Percentiles rank a stretch among this genome's conserved stretches.
Conservation (phyloP, 2,888 invertebrate genomes). For the Ochlodes sylvanus region DNA sequence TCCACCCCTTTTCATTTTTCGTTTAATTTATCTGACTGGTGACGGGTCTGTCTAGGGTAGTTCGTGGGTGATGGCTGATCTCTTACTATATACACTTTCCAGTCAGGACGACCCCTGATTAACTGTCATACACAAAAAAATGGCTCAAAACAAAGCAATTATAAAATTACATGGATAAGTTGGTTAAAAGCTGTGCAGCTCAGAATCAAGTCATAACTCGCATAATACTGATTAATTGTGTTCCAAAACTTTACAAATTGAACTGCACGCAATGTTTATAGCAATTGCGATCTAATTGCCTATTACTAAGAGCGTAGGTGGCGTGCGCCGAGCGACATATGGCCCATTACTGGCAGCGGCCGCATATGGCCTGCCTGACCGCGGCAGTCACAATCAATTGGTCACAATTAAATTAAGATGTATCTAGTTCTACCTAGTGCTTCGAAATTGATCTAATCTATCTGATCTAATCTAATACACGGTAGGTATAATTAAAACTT, state of each 20-base stretch:
- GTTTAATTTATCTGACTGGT: no score
- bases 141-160: no score
- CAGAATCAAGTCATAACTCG: background rate
- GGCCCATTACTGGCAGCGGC: conserved; percentile 43
- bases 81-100: no score
- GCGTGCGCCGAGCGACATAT: conserved; percentile 38
- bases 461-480: no score
- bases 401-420: conserved; percentile 22
- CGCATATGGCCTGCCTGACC: conserved; percentile 45
- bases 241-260: conserved; percentile 24
- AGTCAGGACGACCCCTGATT: no score
- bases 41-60: no score
- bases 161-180: no score
- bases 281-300: conserved; percentile 15
- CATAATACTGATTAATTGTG: conserved; percentile 20
- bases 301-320: conserved; percentile 27
- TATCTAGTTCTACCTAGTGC: conserved; percentile 26
- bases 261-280: conserved; percentile 20
- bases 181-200: background rate
- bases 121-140: no score
- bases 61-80: no score
- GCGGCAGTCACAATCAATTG: conserved; percentile 43
- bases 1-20: no score
- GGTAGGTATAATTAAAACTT: no score
- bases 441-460: background rate